phyloP scores from a whole-genome alignment of 2,888 invertebrate species.

The Mimumesa dahlbomi region DNA sequence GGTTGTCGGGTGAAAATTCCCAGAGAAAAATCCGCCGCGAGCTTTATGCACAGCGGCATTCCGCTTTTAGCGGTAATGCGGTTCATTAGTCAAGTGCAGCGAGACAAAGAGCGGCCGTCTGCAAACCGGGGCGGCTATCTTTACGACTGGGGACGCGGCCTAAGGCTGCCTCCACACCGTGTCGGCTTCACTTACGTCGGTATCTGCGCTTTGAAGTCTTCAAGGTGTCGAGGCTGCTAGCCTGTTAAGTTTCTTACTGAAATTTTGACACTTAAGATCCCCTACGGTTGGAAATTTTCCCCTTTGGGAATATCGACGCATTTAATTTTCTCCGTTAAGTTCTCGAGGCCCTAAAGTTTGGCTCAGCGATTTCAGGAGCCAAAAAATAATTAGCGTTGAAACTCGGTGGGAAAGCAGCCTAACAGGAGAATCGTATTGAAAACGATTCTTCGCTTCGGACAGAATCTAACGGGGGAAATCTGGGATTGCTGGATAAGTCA shows the following conservation, averaged over 20 bases:
- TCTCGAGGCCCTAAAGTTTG: no score
- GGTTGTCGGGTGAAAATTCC: not conserved
- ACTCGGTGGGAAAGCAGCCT: conserved; percentile 2
- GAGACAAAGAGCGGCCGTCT: not conserved
- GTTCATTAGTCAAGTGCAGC: conserved; percentile 20
- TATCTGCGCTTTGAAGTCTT: no score
- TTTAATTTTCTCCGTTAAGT: no score
- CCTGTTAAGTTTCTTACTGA: no score
- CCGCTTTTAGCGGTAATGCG: conserved; percentile 1
- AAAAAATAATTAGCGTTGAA: no score
- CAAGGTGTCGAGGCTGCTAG: no score
- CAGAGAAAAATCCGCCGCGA: not conserved
- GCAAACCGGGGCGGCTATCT: conserved; percentile 3
- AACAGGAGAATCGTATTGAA: conserved; percentile 12
- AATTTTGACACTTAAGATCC: no score
- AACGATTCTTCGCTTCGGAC: conserved; percentile 17
- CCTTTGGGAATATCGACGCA: no score
- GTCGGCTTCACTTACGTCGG: no score
- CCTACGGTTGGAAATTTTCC: no score
- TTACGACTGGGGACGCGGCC: conserved; percentile 4
- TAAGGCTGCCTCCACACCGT: no score
- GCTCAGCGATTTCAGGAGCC: no score
- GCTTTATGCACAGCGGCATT: not conserved
- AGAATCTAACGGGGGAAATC: conserved; percentile 11
- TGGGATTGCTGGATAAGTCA: conserved; percentile 20